Conservation (phyloP, 2,888 invertebrate species). For the Clivina fossor region DNA sequence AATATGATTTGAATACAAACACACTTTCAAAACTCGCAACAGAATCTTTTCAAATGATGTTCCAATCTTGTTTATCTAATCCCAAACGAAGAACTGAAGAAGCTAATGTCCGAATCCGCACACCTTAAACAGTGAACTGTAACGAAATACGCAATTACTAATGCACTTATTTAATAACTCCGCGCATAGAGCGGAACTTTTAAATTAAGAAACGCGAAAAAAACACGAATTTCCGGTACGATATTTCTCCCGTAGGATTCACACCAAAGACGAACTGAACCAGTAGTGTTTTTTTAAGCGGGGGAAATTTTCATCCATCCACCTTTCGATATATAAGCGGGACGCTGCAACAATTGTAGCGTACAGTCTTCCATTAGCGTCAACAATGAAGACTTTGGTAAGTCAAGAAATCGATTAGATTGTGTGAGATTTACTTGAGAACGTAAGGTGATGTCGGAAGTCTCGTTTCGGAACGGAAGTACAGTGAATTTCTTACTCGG, state of each 20-base stretch:
- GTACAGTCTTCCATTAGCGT: constrained; percentile 34
- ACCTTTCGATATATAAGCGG: constrained; percentile 20
- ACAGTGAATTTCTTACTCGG: too few species aligned
- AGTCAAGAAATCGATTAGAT: constrained; percentile 27
- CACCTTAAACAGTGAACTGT: too few species aligned
- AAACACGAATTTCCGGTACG: constrained; percentile 23
- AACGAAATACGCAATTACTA: too few species aligned
- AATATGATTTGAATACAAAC: too few species aligned
- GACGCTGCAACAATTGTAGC: constrained; percentile 21
- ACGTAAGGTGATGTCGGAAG: constrained; percentile 16
- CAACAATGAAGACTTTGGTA: constrained; percentile 40
- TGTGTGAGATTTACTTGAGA: not conserved
- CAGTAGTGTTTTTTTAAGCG: constrained; percentile 13
- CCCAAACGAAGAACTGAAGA: too few species aligned
- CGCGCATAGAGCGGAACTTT: constrained; percentile 27
- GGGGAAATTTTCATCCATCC: constrained; percentile 11
- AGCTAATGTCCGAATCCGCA: too few species aligned
- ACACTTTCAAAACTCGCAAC: too few species aligned
- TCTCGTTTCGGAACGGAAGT: not conserved
- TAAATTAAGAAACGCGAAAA: constrained; percentile 22
- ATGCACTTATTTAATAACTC: too few species aligned
- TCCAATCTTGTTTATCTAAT: too few species aligned
- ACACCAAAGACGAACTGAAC: not conserved
- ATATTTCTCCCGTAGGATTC: constrained; percentile 18
- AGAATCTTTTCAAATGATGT: too few species aligned